Percentiles rank a stretch among this genome's conserved stretches.
Conservation (phyloP, 2,113 vertebrate species). For the Potamarius usumacintae region DNA sequence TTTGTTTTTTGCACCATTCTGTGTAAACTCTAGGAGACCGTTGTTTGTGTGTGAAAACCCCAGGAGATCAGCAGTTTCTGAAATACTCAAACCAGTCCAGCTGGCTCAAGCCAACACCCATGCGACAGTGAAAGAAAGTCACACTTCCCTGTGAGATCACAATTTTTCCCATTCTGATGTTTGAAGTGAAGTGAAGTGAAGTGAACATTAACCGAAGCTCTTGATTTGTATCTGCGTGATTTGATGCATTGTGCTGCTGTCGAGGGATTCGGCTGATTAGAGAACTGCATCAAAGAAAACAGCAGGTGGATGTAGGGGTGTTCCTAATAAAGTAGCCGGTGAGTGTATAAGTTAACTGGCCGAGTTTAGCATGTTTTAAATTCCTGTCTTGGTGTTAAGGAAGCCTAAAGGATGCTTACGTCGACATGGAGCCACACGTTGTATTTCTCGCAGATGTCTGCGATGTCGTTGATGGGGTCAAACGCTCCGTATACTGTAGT, state of each 20-base stretch:
- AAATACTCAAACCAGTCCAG: too few relatives aligned
- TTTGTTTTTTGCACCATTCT: too few relatives aligned
- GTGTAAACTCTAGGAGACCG: too few relatives aligned
- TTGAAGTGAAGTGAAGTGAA: not conserved
- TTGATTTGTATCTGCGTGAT: not conserved
- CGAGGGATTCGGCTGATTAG: not conserved
- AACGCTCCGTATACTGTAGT: constrained; percentile 96
- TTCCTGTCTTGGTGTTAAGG: not conserved
- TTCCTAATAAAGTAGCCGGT: not conserved
- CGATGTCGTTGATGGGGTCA: constrained; percentile 95
- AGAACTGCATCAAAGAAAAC: not conserved
- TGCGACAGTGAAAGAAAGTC: too few relatives aligned
- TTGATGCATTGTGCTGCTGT: not conserved
- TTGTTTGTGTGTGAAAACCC: too few relatives aligned
- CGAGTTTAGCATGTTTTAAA: not conserved
- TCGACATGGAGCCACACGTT: constrained; percentile 97
- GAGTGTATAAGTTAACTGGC: not conserved
- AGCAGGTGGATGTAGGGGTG: not conserved
- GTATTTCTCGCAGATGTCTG: constrained; percentile 96
- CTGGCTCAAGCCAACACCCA: too few relatives aligned
- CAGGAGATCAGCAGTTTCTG: too few relatives aligned
- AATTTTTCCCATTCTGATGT: not conserved
- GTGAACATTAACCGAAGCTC: not conserved
- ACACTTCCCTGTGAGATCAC: too few relatives aligned
- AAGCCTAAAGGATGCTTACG: constrained; percentile 74